These are phyloP conservation scores for Gastracanthus pulcherrimus DNA, from an alignment of 2,888 invertebrate species.

Conservation along the genomic window DNA sequence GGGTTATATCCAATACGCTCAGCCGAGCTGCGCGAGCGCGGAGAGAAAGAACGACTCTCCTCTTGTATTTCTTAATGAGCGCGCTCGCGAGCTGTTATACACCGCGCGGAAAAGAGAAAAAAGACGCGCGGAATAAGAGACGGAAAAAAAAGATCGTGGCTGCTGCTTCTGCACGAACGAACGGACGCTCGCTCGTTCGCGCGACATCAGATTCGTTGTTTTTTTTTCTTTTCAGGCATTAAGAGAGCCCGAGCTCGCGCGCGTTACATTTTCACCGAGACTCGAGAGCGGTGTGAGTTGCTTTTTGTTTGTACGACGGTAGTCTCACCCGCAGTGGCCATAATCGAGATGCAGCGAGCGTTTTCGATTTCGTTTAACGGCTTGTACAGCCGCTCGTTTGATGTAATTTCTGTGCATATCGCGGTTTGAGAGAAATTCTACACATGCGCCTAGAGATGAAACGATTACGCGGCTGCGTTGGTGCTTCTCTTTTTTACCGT, in stretches of 20 bases:
- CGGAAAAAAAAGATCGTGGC: too few species aligned
- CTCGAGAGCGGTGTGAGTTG: too few species aligned
- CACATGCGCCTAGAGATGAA: background rate
- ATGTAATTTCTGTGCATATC: constrained; percentile 21
- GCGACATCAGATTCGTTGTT: background rate
- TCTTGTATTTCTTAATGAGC: background rate
- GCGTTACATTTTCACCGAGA: background rate
- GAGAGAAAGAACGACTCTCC: too few species aligned
- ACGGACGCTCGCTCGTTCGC: too few species aligned
- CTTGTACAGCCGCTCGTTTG: background rate
- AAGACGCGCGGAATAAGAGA: background rate
- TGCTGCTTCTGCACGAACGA: too few species aligned
- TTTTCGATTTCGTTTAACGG: constrained; percentile 50
- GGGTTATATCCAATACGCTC: background rate
- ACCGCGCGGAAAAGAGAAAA: background rate
- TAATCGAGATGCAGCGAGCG: constrained; percentile 10
- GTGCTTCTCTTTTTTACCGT: background rate
- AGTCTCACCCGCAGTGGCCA: too few species aligned
- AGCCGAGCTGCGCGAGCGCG: background rate
- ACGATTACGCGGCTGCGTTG: background rate
- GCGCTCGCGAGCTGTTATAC: background rate
- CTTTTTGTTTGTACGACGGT: too few species aligned
- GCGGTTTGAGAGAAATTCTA: constrained; percentile 5
- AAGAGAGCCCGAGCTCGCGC: background rate
- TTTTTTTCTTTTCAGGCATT: background rate